Evolutionary conservation across 2,113 vertebrate species (phyloP), one percentile per base, ranked within the genome.

Genomic region (Grus americana): DNA sequence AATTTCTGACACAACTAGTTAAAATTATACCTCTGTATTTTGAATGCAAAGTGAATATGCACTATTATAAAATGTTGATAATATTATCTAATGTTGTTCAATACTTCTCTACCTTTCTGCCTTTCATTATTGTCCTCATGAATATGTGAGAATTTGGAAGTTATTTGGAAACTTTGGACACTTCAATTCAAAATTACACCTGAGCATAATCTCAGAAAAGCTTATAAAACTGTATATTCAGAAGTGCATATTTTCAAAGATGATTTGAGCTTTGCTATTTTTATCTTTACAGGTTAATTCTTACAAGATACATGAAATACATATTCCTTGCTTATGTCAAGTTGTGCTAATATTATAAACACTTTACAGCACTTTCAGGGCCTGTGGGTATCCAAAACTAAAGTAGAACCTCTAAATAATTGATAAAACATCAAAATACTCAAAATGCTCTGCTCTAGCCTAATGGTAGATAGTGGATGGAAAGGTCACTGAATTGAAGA

Each of bases 391-490:
- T 44, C 47, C 67, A 62, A 92, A 90, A 94, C 44, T 84, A 79
- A 97, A 86, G n/a, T 13, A 70, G 50, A 92, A 94, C 13, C 19
- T 93, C 78, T 89, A 79, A 66, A 79, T 82, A 89, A 90, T 59
- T 66, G 29, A 92, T 89, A 86, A 95, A 90, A 74, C 30, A 86
- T 79, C 30, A 96, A 79, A 96, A 94, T n/a, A 83, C 26, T 90
- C 47, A 72, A 81, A 93, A 96, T 70, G 7, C 4, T 79, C 17
- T 79, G 9, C 15, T 94, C 26, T 76, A 58, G 21, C 16, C 7
- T 66, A 67, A n/a, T 82, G 22, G 62, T 61, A 86, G 44, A 62
- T 46, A 71, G 46, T 59, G 24, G 46, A 80, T 73, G 34, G 46
- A 97, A 90, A 87, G 38, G 38, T 96, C 54, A 75, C 23, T 46